These are phyloP conservation scores for Corythucha ciliata DNA, from an alignment of 2,888 invertebrate genomes.

Conservation along the genomic window DNA sequence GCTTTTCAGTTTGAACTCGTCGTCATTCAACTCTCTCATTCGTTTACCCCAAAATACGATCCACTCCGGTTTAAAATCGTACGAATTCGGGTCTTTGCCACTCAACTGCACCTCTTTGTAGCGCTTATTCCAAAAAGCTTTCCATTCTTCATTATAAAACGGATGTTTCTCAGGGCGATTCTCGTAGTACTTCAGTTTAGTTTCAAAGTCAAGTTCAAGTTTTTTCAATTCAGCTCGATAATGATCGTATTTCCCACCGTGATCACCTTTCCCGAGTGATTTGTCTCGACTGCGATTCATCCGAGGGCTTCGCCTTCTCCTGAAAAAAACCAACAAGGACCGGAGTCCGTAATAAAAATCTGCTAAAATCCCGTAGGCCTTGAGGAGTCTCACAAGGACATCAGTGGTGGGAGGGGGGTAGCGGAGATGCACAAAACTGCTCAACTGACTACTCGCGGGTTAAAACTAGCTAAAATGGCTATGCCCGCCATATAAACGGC, in stretches of 20 bases:
- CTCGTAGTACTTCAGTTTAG: slow-evolving; percentile 57
- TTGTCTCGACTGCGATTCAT: no score
- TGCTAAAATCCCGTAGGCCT: no score
- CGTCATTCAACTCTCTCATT: slow-evolving; percentile 66
- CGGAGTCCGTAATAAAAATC: no score
- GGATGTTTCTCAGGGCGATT: slow-evolving; percentile 84
- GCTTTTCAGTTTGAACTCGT: slow-evolving; percentile 56
- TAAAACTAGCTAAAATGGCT: no score
- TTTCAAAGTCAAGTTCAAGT: slow-evolving; percentile 36
- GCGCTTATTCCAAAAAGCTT: slow-evolving; percentile 75
- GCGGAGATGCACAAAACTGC: no score
- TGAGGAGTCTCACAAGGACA: no score
- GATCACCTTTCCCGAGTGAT: no score
- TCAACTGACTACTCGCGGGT: no score
- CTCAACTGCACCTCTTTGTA: slow-evolving; percentile 67
- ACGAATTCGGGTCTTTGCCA: slow-evolving; percentile 59
- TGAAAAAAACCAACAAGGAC: no score
- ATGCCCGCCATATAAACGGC: no score
- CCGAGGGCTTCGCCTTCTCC: background rate
- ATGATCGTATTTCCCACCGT: slow-evolving; percentile 45
- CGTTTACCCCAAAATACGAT: slow-evolving; percentile 73
- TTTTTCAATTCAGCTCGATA: slow-evolving; percentile 49
- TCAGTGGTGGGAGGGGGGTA: no score
- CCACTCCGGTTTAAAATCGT: slow-evolving; percentile 86
- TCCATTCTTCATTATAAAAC: slow-evolving; percentile 81